phyloP scores from a whole-genome alignment of 1,140 invertebrate species.

The Pollicipes pollicipes region DNA sequence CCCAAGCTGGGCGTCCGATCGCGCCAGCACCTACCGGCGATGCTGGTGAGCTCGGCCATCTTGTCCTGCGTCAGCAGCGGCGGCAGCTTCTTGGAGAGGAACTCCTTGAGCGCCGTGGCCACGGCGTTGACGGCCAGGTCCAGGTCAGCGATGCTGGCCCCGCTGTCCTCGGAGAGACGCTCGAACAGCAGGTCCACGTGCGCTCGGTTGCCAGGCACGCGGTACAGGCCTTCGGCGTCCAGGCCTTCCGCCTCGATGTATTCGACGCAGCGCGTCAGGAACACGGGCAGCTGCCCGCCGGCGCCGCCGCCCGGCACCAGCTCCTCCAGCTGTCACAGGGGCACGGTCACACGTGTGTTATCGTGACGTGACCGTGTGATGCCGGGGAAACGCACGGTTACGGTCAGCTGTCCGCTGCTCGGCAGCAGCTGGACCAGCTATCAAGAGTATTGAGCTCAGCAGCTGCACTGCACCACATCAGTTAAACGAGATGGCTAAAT shows the following conservation, averaged over 20 bases:
- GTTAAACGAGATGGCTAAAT: too few relatives aligned
- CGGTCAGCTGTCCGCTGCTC: slow-evolving; percentile 26
- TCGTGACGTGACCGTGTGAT: too few relatives aligned
- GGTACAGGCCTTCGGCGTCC: slow-evolving; percentile 85
- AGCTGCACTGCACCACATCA: too few relatives aligned
- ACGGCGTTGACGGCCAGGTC: slow-evolving; percentile 40
- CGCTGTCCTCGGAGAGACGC: slow-evolving; percentile 65
- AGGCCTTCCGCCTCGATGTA: slow-evolving; percentile 86
- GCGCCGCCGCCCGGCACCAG: slow-evolving; percentile 39
- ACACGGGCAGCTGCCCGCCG: slow-evolving; percentile 31
- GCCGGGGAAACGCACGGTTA: slow-evolving; percentile 21
- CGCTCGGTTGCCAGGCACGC: slow-evolving; percentile 80
- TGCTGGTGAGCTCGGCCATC: slow-evolving; percentile 78
- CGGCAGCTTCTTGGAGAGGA: slow-evolving; percentile 81
- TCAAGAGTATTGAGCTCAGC: too few relatives aligned
- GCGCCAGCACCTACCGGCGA: slow-evolving; percentile 44
- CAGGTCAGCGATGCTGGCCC: slow-evolving; percentile 32
- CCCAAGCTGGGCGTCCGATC: too few relatives aligned
- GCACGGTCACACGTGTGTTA: too few relatives aligned
- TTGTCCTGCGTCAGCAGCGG: slow-evolving; percentile 72
- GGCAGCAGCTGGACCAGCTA: too few relatives aligned
- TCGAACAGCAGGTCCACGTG: slow-evolving; percentile 56
- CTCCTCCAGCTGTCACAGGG: slow-evolving; percentile 30
- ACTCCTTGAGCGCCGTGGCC: slow-evolving; percentile 89
- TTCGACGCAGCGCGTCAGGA: slow-evolving; percentile 82